A percentile compares a stretch with the other conserved stretches of the same genome.
Evolutionary conservation across 2,888 invertebrate genomes (phyloP).

Genomic region (Torymus texanus): DNA sequence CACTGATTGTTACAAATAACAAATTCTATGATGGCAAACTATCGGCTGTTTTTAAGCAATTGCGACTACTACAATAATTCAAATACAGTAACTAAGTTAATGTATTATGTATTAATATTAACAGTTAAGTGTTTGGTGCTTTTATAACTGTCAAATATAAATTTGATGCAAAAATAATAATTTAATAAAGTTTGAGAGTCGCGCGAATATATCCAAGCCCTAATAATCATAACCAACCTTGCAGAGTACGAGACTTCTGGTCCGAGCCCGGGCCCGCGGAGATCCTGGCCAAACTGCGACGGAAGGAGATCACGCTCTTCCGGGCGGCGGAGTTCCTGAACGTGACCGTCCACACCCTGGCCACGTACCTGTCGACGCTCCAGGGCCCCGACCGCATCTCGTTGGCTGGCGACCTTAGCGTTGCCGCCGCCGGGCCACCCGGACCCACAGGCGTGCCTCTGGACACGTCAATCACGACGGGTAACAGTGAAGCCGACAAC

Average conservation of each 20-base stretch:
- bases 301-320: slow-evolving; percentile 84
- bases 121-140: too few relatives aligned
- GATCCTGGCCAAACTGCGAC: slow-evolving; percentile 82
- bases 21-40: too few relatives aligned
- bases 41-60: too few relatives aligned
- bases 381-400: slow-evolving; percentile 77
- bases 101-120: too few relatives aligned
- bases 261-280: slow-evolving; percentile 86
- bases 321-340: slow-evolving; percentile 86
- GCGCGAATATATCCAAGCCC: too few relatives aligned
- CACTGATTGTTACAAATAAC: too few relatives aligned
- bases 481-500: slow-evolving; percentile 67
- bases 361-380: slow-evolving; percentile 82
- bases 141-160: too few relatives aligned
- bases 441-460: slow-evolving; percentile 26
- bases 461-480: slow-evolving; percentile 59
- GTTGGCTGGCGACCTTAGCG: slow-evolving; percentile 74
- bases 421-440: slow-evolving; percentile 62
- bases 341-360: slow-evolving; percentile 84
- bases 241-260: slow-evolving; percentile 85
- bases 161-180: too few relatives aligned
- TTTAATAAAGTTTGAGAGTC: too few relatives aligned
- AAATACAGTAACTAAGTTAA: too few relatives aligned
- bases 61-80: too few relatives aligned
- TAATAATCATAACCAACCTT: slow-evolving; percentile 47